Evolutionary conservation across 2,888 invertebrate genomes (phyloP).

Genomic region (Torymus auratus): DNA sequence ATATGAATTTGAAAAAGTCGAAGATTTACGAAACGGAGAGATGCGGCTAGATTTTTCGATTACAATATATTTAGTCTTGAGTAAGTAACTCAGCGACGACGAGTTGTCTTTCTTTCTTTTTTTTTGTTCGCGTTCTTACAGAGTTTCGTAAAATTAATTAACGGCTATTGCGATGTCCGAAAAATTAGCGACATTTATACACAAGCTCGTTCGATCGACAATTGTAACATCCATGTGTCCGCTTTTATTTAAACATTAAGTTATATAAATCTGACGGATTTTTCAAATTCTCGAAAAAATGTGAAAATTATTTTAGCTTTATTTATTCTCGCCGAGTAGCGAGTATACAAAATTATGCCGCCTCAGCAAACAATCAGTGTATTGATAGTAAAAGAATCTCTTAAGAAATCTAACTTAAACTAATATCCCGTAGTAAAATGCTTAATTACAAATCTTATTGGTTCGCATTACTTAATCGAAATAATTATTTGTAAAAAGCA

Average conservation of each 20-base stretch:
- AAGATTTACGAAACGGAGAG: constrained; percentile 13
- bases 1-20: constrained; percentile 40
- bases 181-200: constrained; percentile 30
- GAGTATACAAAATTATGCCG: background rate
- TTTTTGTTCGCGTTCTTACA: background rate
- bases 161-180: constrained; percentile 7
- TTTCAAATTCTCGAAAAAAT: constrained; percentile 4
- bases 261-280: constrained; percentile 33
- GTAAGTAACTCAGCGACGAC: background rate
- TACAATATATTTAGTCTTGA: constrained; percentile 30
- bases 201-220: constrained; percentile 14
- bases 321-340: background rate
- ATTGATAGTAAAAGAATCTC: too few species aligned
- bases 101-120: background rate
- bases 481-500: too few species aligned
- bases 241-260: constrained; percentile 12
- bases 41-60: background rate
- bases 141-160: constrained; percentile 1
- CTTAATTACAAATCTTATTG: too few species aligned
- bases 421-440: too few species aligned
- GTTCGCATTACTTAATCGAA: too few species aligned
- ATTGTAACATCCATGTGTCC: constrained; percentile 6
- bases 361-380: too few species aligned
- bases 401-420: too few species aligned
- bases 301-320: background rate